Evolutionary conservation across 2,113 vertebrate species (phyloP), one percentile per base, ranked within the genome.

Genomic region (Lamprotornis superbus): DNA sequence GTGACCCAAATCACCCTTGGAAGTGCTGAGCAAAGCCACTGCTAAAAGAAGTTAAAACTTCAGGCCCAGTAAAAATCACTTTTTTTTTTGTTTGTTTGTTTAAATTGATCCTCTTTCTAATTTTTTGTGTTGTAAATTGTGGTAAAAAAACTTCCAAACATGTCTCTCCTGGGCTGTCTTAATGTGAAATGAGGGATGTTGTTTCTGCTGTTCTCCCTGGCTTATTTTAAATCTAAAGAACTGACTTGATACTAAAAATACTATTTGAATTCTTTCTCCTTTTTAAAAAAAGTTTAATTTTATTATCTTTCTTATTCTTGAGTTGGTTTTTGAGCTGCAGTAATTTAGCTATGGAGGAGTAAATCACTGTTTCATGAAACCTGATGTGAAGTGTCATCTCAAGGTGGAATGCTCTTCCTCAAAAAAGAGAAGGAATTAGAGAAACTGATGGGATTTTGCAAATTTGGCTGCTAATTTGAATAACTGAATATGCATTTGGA

Each of bases 111-210:
- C 11, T 71, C 13, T 59, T 75, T 71, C 49, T 69, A 52, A 18
- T 39, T 93, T 61, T 88, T 71, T 28, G 4, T 52, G 40, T 25
- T 9, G 7, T 65, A 24, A 76, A 39, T 65, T 64, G 11, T 12
- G 11, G 17, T 53, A 7, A 33, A 80, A 60, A 12, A 3, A 0
- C 1, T 4, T 18, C 8, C 39, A 25, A 30, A n/a, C 5, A 0
- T 20, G 4, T 52, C 20, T 56, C 25, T 89, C 31, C 37, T 65
- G 55, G 46, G 9, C 9, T 74, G 5, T 28, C 27, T 75, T 24
- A 27, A 47, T 39, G 16, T 67, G 37, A 71, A 84, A 35, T 1
- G 8, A 18, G 10, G 20, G 12, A 6, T 64, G 12, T 9, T 39
- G 12, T 35, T 82, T 50, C 40, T 85, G 27, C 35, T 78, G 13